A percentile compares a stretch with the other conserved stretches of the same genome.
phyloP scores from a whole-genome alignment of 2,888 invertebrate genomes.

The Trichopria drosophilae region DNA sequence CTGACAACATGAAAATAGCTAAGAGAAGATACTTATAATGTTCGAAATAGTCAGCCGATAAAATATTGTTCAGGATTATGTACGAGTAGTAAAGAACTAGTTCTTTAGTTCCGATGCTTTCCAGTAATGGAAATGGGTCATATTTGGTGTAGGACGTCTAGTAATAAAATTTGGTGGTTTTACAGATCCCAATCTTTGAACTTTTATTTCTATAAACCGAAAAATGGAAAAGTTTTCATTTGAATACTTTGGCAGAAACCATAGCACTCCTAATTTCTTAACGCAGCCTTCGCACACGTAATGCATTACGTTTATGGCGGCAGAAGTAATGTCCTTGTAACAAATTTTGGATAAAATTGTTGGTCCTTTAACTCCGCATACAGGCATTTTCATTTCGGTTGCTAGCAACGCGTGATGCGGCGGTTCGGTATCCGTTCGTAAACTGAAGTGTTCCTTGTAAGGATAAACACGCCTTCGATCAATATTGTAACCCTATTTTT shows the following conservation, averaged over 20 bases:
- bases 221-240: conserved; percentile 14
- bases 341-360: conserved; percentile 23
- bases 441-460: conserved; percentile 7
- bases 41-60: conserved; percentile 13
- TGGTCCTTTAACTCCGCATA: conserved; percentile 25
- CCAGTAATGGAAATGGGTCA: conserved; percentile 21
- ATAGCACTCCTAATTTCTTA: conserved; percentile 8
- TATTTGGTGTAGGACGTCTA: conserved; percentile 15
- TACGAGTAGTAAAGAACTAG: conserved; percentile 27
- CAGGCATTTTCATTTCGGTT: not conserved
- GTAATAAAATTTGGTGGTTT: conserved; percentile 19
- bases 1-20: conserved; percentile 18
- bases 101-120: conserved; percentile 25
- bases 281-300: conserved; percentile 23
- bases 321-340: conserved; percentile 13
- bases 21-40: conserved; percentile 21
- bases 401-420: conserved; percentile 19
- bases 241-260: conserved; percentile 13
- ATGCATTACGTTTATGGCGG: conserved; percentile 26
- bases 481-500: conserved; percentile 9
- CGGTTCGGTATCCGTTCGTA: conserved; percentile 20
- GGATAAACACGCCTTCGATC: conserved; percentile 17
- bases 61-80: conserved; percentile 11
- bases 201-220: too few species aligned
- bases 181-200: conserved; percentile 13